phyloP scores from a whole-genome alignment of 2,888 invertebrate genomes.

The Lasioglossum morio region DNA sequence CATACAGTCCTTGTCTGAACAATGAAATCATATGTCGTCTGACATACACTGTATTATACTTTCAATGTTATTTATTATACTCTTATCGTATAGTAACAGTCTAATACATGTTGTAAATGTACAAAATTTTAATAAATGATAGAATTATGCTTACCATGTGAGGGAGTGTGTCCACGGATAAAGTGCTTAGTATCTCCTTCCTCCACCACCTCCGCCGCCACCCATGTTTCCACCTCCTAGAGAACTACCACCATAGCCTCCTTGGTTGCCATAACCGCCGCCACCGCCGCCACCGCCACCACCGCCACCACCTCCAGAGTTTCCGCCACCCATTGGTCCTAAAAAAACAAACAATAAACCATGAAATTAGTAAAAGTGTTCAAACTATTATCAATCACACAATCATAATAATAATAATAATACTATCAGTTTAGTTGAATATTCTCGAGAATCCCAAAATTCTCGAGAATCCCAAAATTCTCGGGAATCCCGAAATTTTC shows the following conservation, averaged over 20 bases:
- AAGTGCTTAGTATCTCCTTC: constrained; percentile 80
- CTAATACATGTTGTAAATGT: constrained; percentile 13
- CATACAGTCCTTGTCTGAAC: constrained; percentile 9
- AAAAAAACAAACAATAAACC: constrained; percentile 13
- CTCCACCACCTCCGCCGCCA: constrained; percentile 81
- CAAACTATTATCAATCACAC: background rate
- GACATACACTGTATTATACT: constrained; percentile 12
- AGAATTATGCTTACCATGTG: constrained; percentile 77
- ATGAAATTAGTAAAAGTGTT: constrained; percentile 28
- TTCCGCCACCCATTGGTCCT: constrained; percentile 80
- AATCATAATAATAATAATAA: constrained; percentile 5
- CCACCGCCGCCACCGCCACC: constrained; percentile 82
- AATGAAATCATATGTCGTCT: constrained; percentile 10
- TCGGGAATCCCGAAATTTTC: too few species aligned
- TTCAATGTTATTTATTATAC: constrained; percentile 29
- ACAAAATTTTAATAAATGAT: constrained; percentile 18
- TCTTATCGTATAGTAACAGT: constrained; percentile 9
- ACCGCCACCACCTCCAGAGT: constrained; percentile 85
- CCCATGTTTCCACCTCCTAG: constrained; percentile 84
- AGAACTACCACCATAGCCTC: constrained; percentile 83
- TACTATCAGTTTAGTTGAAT: background rate
- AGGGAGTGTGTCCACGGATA: constrained; percentile 67
- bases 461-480: background rate
- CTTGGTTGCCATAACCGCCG: constrained; percentile 84
- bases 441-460: background rate